Base-by-base conservation (phyloP, 2,797 vertebrate species). In the Hyperoplus lanceolatus region DNA sequence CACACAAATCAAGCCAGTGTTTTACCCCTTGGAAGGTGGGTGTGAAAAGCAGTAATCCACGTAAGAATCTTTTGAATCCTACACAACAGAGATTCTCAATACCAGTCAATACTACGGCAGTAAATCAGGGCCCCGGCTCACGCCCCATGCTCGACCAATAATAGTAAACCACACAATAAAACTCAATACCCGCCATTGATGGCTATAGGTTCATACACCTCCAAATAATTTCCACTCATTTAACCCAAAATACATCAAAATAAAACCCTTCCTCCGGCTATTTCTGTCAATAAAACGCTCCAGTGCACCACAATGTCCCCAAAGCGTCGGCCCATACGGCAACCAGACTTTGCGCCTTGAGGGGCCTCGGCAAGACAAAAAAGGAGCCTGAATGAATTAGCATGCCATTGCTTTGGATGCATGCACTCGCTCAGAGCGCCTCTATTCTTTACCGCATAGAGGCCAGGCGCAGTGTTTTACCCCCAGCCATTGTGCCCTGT, bases 201-300 rank as follows among this genome's bases (percentile, higher is more conserved):
- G 69, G 55, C 65, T 76, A 65, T 75, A 74, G 84, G 79, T 91
- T 91, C 90, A 93, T 93, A 91, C 88, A 91, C 89, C 86, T 89
- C 87, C 91, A 90, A 90, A 94, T 93, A 90, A 91, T 91, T 69
- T 84, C 39, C 80, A 89, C 88, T 93, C 86, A 88, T 93, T 93
- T 89, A 91, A 91, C 82, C 82, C 83, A 36, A 87, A 93, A 93
- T 93, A 83, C 78, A 91, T 93, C 91, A 93, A 91, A 92, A 91
- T 89, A 73, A 90, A 91, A 84, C 71, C 90, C 84, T 84, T 29
- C 89, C 90, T 80, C 83, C 82, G 84, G 66, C 80, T 81, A 75
- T 92, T 88, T 71, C 78, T 62, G 60, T 82, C 83, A 83, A 90
- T 92, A 82, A 91, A 90, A 93, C 58, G 92, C 91, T 82, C 64